Conservation (phyloP, 2,113 vertebrate genomes). For the Phyllopteryx taeniolatus region DNA sequence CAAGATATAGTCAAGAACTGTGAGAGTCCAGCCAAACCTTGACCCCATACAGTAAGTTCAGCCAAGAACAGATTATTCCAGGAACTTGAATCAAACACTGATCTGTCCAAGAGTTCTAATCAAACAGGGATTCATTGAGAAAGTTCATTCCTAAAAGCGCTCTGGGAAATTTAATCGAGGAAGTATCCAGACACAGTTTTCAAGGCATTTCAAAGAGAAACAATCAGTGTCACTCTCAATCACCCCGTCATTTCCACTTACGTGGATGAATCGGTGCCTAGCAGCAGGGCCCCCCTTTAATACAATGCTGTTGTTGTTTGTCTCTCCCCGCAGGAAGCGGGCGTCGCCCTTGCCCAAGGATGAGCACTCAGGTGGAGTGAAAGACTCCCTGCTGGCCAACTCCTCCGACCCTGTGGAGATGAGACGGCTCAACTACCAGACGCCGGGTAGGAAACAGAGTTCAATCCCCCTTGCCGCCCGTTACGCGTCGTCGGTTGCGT, state of each 20-base stretch:
- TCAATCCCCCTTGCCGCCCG: neutral
- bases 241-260: slow-evolving; percentile 23
- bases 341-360: slow-evolving; percentile 93
- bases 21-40: neutral
- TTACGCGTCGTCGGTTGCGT: neutral
- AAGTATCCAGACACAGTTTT: neutral
- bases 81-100: neutral
- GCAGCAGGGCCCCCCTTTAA: slow-evolving; percentile 13
- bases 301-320: slow-evolving; percentile 6
- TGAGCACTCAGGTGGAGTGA: slow-evolving; percentile 89
- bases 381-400: slow-evolving; percentile 90
- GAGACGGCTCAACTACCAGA: slow-evolving; percentile 95
- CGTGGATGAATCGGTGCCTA: slow-evolving; percentile 1
- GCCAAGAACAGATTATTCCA: neutral
- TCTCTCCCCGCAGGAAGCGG: slow-evolving; percentile 85
- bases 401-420: slow-evolving; percentile 97
- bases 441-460: slow-evolving; percentile 80
- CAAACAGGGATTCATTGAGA: neutral
- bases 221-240: slow-evolving; percentile 16
- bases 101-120: neutral
- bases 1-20: neutral
- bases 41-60: neutral
- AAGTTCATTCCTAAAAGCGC: neutral
- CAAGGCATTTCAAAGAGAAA: slow-evolving; percentile 15
- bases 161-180: neutral